phyloP scores from a whole-genome alignment of 2,797 vertebrate species.

The Macroramphosus scolopax region DNA sequence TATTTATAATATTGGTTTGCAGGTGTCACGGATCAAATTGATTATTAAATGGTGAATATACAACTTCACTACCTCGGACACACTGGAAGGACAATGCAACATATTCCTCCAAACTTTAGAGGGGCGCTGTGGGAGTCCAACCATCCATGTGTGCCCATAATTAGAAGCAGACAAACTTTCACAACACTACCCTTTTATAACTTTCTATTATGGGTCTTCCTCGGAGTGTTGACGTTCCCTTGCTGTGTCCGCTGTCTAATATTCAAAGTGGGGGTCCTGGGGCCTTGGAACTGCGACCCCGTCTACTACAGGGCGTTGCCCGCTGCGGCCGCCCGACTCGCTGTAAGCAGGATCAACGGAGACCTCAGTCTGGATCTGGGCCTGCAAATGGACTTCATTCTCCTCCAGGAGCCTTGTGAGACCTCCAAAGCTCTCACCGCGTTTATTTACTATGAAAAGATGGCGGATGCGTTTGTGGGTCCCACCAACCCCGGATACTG shows the following conservation, averaged over 20 bases:
- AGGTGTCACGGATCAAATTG: slow-evolving; percentile 41
- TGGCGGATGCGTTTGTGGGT: slow-evolving; percentile 73
- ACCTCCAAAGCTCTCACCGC: slow-evolving; percentile 79
- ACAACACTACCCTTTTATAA: slow-evolving; percentile 58
- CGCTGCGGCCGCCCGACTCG: slow-evolving; percentile 67
- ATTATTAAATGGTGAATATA: slow-evolving; percentile 48
- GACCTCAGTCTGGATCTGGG: slow-evolving; percentile 65
- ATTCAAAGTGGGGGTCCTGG: slow-evolving; percentile 80
- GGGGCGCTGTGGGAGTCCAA: slow-evolving; percentile 63
- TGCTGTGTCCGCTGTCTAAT: slow-evolving; percentile 73
- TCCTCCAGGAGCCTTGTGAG: slow-evolving; percentile 76
- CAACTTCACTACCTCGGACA: slow-evolving; percentile 52
- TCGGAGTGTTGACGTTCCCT: slow-evolving; percentile 74
- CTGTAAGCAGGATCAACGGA: slow-evolving; percentile 73
- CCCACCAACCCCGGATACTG: slow-evolving; percentile 82
- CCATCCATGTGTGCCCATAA: slow-evolving; percentile 46
- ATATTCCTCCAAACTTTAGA: slow-evolving; percentile 64
- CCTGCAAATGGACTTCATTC: slow-evolving; percentile 67
- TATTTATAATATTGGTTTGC: slow-evolving; percentile 9
- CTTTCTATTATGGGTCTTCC: slow-evolving; percentile 70
- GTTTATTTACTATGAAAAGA: slow-evolving; percentile 71
- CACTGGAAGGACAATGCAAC: slow-evolving; percentile 78
- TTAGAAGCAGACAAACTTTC: slow-evolving; percentile 52
- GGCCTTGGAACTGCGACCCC: slow-evolving; percentile 81
- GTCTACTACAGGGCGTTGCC: slow-evolving; percentile 74